Evolutionary conservation across 2,113 vertebrate species (phyloP).

Genomic region (Siniperca chuatsi): DNA sequence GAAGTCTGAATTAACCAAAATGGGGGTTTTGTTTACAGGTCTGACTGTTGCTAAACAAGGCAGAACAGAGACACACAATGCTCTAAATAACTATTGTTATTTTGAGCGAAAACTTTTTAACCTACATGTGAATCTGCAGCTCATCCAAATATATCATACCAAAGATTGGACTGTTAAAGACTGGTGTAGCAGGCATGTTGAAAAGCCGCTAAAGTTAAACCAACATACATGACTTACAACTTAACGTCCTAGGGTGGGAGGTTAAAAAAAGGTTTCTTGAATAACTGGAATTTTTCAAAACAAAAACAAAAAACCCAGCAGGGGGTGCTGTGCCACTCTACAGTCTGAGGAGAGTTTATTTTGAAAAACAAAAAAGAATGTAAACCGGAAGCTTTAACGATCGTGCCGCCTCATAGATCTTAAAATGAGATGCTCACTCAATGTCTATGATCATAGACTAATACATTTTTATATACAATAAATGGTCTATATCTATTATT

Average conservation of each 20-base stretch:
- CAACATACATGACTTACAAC: background rate
- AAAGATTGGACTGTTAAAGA: background rate
- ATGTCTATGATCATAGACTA: background rate
- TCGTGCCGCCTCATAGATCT: constrained; percentile 22
- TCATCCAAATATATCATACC: background rate
- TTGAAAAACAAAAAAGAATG: background rate
- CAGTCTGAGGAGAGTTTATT: background rate
- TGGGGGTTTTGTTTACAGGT: background rate
- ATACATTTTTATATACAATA: too few relatives aligned
- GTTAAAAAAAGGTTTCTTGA: background rate
- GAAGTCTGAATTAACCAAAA: background rate
- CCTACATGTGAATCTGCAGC: background rate
- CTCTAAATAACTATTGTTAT: background rate
- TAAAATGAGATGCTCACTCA: background rate
- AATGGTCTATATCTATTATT: too few relatives aligned
- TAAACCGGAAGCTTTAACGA: constrained; percentile 59
- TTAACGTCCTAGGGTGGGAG: background rate
- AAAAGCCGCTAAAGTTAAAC: too few relatives aligned
- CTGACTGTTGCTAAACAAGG: background rate
- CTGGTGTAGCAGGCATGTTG: background rate
- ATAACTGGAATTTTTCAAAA: background rate
- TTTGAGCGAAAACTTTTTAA: background rate
- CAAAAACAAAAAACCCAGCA: background rate
- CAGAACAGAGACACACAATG: background rate
- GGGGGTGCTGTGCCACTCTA: background rate